phyloP scores from a whole-genome alignment of 2,113 vertebrate species.

The Tupaia tana region DNA sequence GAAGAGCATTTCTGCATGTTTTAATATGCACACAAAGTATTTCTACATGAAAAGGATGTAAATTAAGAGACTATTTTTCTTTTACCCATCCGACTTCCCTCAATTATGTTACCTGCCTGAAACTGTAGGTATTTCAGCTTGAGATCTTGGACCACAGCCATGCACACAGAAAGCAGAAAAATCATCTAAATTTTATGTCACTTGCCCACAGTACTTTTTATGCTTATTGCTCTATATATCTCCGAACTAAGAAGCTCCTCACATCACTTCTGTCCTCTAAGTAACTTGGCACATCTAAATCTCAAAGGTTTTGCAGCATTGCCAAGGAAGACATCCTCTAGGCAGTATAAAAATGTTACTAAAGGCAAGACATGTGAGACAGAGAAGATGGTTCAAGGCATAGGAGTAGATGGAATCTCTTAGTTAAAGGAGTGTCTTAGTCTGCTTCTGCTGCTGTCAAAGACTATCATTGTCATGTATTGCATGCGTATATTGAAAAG shows the following conservation, averaged over 20 bases:
- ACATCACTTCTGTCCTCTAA: not conserved
- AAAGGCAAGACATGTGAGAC: not conserved
- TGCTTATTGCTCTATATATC: not conserved
- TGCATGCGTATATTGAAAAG: too few species aligned
- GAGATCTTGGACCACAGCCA: not conserved
- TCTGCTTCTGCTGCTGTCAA: too few species aligned
- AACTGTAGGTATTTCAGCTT: not conserved
- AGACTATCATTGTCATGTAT: too few species aligned
- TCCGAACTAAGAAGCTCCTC: not conserved
- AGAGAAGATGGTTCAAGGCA: not conserved
- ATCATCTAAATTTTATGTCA: not conserved
- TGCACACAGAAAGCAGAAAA: conserved; percentile 15
- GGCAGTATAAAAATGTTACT: not conserved
- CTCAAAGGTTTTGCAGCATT: not conserved
- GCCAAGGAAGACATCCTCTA: not conserved
- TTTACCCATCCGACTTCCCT: not conserved
- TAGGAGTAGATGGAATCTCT: not conserved
- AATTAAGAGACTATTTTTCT: conserved; percentile 32
- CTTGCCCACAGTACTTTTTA: not conserved
- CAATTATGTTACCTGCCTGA: not conserved
- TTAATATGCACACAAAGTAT: not conserved
- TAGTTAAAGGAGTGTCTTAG: not conserved
- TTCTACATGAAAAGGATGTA: conserved; percentile 35
- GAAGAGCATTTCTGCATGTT: not conserved
- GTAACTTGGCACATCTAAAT: not conserved